Conservation (phyloP, 1,140 invertebrate genomes). For the Cydia pomonella region DNA sequence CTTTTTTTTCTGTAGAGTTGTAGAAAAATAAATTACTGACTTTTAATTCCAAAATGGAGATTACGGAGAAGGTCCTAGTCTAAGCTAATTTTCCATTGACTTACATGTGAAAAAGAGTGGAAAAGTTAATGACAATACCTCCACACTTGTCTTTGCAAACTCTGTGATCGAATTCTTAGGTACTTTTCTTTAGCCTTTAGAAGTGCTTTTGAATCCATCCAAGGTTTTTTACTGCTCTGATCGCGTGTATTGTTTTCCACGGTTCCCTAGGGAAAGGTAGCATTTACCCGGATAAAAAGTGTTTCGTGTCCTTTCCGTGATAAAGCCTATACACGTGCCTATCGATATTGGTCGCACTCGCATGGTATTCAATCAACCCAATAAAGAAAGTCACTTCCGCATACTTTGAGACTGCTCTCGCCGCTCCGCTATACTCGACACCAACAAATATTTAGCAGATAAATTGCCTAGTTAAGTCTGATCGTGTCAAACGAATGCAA, state of each 20-base stretch:
- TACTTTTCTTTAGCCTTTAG: background rate
- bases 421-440: no score
- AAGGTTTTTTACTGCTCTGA: background rate
- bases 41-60: no score
- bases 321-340: background rate
- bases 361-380: conserved; percentile 3
- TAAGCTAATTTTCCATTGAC: no score
- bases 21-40: no score
- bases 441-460: no score
- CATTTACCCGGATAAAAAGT: conserved; percentile 1
- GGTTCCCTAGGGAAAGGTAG: background rate
- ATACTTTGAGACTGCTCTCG: background rate
- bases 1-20: no score
- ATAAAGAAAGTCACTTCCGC: background rate
- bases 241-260: background rate
- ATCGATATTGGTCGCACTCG: background rate
- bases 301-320: background rate
- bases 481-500: no score
- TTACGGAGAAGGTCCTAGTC: no score
- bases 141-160: no score
- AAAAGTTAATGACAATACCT: no score
- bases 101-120: no score
- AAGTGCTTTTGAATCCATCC: background rate
- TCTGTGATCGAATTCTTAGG: background rate
- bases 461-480: no score